phyloP scores from a whole-genome alignment of 2,888 invertebrate genomes.

The Oligia fasciuncula region DNA sequence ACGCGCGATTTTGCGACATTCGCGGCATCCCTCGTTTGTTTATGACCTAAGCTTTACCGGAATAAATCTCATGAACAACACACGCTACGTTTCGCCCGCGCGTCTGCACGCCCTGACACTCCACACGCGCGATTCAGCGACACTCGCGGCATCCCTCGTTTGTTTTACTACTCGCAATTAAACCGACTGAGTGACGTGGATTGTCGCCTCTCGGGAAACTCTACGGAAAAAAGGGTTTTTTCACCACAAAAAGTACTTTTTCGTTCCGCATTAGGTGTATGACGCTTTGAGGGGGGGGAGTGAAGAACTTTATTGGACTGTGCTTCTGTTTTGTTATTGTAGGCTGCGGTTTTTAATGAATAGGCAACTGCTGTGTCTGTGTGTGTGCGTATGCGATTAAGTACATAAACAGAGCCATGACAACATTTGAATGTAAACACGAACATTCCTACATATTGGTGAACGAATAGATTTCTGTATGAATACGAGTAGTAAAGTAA shows the following conservation, averaged over 20 bases:
- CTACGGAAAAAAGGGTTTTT: constrained; percentile 73
- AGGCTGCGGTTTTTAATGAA: constrained; percentile 51
- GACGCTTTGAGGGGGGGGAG: constrained; percentile 54
- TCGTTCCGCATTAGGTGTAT: constrained; percentile 64
- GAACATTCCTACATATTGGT: not conserved
- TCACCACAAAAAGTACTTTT: constrained; percentile 65
- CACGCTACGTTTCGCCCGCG: constrained; percentile 56
- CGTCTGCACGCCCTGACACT: constrained; percentile 70
- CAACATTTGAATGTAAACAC: constrained; percentile 1
- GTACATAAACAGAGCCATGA: constrained; percentile 2
- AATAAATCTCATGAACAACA: too few relatives aligned
- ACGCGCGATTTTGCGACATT: constrained; percentile 71
- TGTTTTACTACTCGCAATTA: constrained; percentile 89
- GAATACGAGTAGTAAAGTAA: not conserved
- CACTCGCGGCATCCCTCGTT: constrained; percentile 80
- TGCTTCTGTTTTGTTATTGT: constrained; percentile 59
- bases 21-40: constrained; percentile 84
- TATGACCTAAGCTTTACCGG: constrained; percentile 37
- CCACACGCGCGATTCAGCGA: constrained; percentile 72
- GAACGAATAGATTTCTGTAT: not conserved
- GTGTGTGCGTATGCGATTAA: constrained; percentile 26
- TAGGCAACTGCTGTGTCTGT: constrained; percentile 26
- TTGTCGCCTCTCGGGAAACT: constrained; percentile 82
- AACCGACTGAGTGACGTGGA: constrained; percentile 88
- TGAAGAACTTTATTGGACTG: constrained; percentile 63